Evolutionary conservation across 2,797 vertebrate species (phyloP).

Genomic region (Podargus strigoides): DNA sequence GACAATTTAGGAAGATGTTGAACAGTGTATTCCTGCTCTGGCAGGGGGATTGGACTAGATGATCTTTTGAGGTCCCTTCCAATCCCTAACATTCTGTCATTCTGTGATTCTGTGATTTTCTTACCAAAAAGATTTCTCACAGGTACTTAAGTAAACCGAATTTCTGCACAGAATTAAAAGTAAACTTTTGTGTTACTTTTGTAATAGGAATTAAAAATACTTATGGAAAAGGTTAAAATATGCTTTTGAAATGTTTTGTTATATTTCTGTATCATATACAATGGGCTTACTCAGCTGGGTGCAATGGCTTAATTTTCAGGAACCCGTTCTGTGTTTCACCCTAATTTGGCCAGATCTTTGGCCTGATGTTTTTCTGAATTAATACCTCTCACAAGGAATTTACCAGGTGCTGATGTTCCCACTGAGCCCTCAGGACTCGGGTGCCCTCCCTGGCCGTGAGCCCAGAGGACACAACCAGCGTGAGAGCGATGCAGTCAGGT

Average conservation of each 20-base stretch:
- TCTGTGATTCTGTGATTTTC: no score
- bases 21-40: no score
- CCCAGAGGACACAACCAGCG: background rate
- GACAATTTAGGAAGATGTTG: background rate
- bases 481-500: background rate
- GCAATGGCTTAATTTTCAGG: background rate
- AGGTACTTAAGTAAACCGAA: constrained; percentile 27
- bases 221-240: background rate
- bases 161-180: constrained; percentile 23
- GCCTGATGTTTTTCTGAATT: background rate
- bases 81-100: no score
- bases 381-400: background rate
- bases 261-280: background rate
- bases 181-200: background rate
- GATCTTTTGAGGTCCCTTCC: no score
- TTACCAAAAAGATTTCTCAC: constrained; percentile 5
- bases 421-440: accelerated
- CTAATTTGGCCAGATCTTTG: background rate
- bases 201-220: background rate
- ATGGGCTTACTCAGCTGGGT: background rate
- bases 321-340: background rate
- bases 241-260: background rate
- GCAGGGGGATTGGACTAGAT: no score
- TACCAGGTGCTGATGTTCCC: background rate
- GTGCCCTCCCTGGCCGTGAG: background rate